These are phyloP conservation scores for Temnothorax ravouxi DNA, from an alignment of 2,888 invertebrate species.

Conservation along the genomic window DNA sequence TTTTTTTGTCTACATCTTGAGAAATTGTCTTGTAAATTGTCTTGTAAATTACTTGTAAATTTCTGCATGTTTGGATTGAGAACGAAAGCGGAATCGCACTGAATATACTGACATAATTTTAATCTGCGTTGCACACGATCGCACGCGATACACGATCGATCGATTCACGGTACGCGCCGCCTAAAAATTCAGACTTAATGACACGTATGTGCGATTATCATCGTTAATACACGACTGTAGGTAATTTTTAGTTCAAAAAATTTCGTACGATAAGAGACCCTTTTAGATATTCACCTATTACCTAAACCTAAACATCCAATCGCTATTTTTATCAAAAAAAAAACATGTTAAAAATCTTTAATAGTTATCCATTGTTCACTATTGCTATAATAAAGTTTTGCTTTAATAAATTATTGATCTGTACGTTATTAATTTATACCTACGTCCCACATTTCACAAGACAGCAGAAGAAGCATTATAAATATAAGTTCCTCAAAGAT, in stretches of 20 bases:
- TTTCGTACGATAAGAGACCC: slow-evolving; percentile 78
- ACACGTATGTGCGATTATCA: slow-evolving; percentile 69
- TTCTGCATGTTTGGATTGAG: background rate
- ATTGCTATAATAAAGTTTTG: slow-evolving; percentile 86
- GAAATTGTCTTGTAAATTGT: background rate
- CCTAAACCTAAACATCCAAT: slow-evolving; percentile 84
- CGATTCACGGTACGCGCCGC: slow-evolving; percentile 68
- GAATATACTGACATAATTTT: background rate
- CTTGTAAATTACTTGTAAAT: background rate
- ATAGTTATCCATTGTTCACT: slow-evolving; percentile 86
- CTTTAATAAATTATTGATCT: slow-evolving; percentile 83
- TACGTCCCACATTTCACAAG: background rate
- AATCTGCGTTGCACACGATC: background rate
- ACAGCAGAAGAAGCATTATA: background rate
- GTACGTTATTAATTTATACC: slow-evolving; percentile 58
- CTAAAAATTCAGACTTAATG: slow-evolving; percentile 62
- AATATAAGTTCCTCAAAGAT: background rate
- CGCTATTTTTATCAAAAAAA: slow-evolving; percentile 85
- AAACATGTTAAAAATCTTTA: slow-evolving; percentile 85
- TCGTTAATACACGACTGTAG: slow-evolving; percentile 71
- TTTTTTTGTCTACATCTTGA: background rate
- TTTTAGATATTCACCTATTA: slow-evolving; percentile 83
- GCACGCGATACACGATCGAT: slow-evolving; percentile 37
- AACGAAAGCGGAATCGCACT: slow-evolving; percentile 3
- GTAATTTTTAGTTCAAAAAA: slow-evolving; percentile 73